A percentile compares a stretch with the other conserved stretches of the same genome.
Evolutionary conservation across 2,113 vertebrate genomes (phyloP).

Genomic region (Oriolus oriolus): DNA sequence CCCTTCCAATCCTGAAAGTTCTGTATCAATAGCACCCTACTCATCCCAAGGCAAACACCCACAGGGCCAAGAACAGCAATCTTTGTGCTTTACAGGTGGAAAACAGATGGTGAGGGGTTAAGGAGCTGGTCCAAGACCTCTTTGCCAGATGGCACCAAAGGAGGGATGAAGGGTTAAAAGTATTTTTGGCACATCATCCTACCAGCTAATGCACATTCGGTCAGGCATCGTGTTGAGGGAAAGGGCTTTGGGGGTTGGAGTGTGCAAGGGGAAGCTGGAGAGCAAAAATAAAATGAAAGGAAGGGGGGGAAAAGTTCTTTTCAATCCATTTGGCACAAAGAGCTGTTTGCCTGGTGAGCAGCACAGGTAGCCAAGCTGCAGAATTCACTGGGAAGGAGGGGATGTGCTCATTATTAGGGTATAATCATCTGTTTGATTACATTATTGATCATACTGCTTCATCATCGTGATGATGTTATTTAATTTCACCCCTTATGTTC

Average conservation of each 20-base stretch:
- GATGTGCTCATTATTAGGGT: background rate
- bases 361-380: background rate
- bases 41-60: background rate
- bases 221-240: fast-evolving
- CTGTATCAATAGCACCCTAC: background rate
- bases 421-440: background rate
- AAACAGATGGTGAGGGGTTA: background rate
- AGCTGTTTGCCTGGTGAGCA: background rate
- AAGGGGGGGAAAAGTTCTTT: fast-evolving
- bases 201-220: background rate
- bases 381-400: background rate
- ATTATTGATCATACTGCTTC: background rate
- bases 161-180: background rate
- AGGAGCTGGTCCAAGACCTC: background rate
- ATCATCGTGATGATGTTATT: background rate
- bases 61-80: background rate
- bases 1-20: background rate
- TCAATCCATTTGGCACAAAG: background rate
- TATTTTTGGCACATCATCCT: background rate
- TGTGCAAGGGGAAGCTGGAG: background rate
- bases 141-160: background rate
- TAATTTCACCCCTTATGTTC: background rate
- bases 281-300: background rate
- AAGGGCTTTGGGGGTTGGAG: background rate
- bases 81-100: background rate